Evolutionary conservation across 1,140 invertebrate species (phyloP).

Genomic region (Apis cerana): DNA sequence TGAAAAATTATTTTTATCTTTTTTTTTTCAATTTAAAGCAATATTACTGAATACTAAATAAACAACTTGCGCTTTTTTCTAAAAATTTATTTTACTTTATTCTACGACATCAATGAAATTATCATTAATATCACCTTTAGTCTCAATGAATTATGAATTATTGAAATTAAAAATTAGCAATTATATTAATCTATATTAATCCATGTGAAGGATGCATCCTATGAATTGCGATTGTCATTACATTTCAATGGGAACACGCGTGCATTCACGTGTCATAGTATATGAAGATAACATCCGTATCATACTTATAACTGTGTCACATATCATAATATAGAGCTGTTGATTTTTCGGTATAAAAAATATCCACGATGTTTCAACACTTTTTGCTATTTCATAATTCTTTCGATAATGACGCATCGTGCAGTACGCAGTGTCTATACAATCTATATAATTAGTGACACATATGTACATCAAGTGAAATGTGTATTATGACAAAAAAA

Average conservation of each 20-base stretch:
- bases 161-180: no score
- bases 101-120: not conserved
- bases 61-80: not conserved
- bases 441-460: no score
- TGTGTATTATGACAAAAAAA: no score
- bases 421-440: no score
- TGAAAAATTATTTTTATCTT: not conserved
- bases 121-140: not conserved
- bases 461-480: no score
- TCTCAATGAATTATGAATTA: not conserved
- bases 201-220: not conserved
- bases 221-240: conserved; percentile 22
- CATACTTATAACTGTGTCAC: conserved; percentile 17
- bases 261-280: conserved; percentile 5
- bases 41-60: not conserved
- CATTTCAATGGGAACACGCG: conserved; percentile 24
- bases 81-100: not conserved
- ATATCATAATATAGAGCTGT: not conserved
- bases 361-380: not conserved
- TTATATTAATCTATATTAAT: not conserved
- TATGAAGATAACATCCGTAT: conserved; percentile 18
- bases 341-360: not conserved
- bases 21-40: no score
- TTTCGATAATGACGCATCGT: not conserved
- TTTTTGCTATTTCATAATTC: not conserved